Evolutionary conservation across 2,113 vertebrate genomes (phyloP).

Genomic region (Rhynchomys soricoides): DNA sequence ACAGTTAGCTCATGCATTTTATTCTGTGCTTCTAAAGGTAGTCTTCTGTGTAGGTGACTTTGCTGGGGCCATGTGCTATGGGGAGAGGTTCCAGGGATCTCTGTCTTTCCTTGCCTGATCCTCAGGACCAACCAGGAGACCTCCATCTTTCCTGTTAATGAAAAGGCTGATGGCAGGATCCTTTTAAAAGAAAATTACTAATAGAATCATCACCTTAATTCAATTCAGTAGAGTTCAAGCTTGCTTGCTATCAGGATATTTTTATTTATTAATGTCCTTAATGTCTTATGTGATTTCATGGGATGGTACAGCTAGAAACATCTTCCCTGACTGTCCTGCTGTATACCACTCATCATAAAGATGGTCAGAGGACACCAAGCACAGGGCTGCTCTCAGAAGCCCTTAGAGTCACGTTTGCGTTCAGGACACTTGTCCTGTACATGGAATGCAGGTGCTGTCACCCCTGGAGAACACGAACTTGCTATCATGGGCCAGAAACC

Average conservation of each 20-base stretch:
- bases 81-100: neutral
- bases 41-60: neutral
- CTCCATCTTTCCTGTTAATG: neutral
- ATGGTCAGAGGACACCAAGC: neutral
- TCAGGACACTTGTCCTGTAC: too few relatives aligned
- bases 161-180: constrained; percentile 51
- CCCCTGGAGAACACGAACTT: neutral
- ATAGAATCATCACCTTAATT: constrained; percentile 33
- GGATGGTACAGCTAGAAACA: neutral
- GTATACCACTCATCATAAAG: neutral
- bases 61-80: neutral
- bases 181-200: constrained; percentile 27
- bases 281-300: neutral
- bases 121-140: neutral
- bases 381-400: neutral
- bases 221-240: constrained; percentile 9
- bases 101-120: neutral
- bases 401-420: accelerated
- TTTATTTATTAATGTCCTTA: constrained; percentile 49
- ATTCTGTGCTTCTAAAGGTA: neutral
- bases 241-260: constrained; percentile 46
- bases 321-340: accelerated
- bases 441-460: accelerated
- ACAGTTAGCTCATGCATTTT: neutral
- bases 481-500: accelerated